A percentile compares a stretch with the other conserved stretches of the same genome.
Evolutionary conservation across 2,797 vertebrate species (phyloP).

Genomic region (Enoplosus armatus): DNA sequence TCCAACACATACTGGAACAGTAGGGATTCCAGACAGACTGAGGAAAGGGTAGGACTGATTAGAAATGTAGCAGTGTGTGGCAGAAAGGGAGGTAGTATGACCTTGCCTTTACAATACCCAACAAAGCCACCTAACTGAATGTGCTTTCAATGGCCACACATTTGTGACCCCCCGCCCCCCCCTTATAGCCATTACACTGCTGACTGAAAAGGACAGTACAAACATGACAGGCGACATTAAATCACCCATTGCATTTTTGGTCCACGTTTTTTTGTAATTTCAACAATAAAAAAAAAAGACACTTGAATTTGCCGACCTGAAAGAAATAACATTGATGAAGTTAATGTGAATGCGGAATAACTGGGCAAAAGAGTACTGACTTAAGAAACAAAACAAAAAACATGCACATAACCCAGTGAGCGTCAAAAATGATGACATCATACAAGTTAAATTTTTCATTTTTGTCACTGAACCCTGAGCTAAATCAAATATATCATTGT

Average conservation of each 20-base stretch:
- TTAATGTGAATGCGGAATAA: conserved; percentile 38
- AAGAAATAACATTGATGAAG: conserved; percentile 28
- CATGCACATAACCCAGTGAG: conserved; percentile 67
- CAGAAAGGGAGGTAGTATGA: conserved; percentile 40
- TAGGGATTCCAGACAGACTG: conserved; percentile 11
- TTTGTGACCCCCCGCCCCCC: conserved; percentile 12
- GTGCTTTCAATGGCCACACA: conserved; percentile 58
- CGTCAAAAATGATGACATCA: conserved; percentile 81
- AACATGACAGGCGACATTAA: conserved; percentile 45
- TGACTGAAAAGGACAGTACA: conserved; percentile 46
- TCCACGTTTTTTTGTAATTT: conserved; percentile 71
- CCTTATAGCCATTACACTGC: conserved; percentile 55
- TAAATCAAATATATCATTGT: conserved; percentile 74
- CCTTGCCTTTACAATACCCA: conserved; percentile 39
- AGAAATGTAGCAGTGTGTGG: conserved; percentile 35
- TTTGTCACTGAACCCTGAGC: conserved; percentile 86
- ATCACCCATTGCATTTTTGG: conserved; percentile 77
- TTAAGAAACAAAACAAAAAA: conserved; percentile 21
- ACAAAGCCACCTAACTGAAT: conserved; percentile 32
- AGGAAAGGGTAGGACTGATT: conserved; percentile 18
- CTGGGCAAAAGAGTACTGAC: conserved; percentile 43
- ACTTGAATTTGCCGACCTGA: conserved; percentile 54
- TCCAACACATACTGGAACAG: conserved; percentile 10
- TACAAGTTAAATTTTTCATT: conserved; percentile 73
- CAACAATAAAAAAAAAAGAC: conserved; percentile 37